Percentiles rank a stretch among this genome's conserved stretches.
phyloP scores from a whole-genome alignment of 1,140 invertebrate species.

The Apis florea region DNA sequence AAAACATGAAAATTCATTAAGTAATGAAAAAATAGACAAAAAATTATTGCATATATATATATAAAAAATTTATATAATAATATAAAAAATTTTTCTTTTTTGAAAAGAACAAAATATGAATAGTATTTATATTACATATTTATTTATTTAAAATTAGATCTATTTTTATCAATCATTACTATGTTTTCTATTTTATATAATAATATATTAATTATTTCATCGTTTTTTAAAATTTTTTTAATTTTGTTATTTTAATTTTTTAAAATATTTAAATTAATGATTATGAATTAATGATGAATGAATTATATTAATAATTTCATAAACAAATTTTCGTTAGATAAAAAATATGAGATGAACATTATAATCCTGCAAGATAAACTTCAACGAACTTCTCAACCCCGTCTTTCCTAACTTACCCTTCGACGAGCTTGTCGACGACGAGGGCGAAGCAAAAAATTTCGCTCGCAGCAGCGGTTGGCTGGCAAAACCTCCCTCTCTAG shows the following conservation, averaged over 20 bases:
- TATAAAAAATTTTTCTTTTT: too few species aligned
- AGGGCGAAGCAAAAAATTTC: slow-evolving; percentile 56
- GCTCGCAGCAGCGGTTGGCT: slow-evolving; percentile 60
- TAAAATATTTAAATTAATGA: background rate
- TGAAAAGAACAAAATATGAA: too few species aligned
- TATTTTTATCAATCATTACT: background rate
- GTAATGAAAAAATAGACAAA: too few species aligned
- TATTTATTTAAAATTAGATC: background rate
- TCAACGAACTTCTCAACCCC: background rate
- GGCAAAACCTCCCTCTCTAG: slow-evolving; percentile 63
- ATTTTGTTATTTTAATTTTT: background rate
- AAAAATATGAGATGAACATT: background rate
- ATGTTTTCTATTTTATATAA: too few species aligned
- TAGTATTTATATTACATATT: background rate
- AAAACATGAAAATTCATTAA: too few species aligned
- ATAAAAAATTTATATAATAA: too few species aligned
- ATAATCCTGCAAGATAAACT: slow-evolving; percentile 2
- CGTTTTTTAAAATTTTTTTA: too few species aligned
- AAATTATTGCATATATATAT: too few species aligned
- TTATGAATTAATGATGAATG: background rate
- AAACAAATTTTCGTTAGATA: background rate
- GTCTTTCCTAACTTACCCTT: slow-evolving; percentile 24
- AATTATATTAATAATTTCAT: background rate
- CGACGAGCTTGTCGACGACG: slow-evolving; percentile 43
- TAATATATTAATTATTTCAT: background rate